Conservation (phyloP, 2,888 invertebrate genomes). For the Hyalella azteca region DNA sequence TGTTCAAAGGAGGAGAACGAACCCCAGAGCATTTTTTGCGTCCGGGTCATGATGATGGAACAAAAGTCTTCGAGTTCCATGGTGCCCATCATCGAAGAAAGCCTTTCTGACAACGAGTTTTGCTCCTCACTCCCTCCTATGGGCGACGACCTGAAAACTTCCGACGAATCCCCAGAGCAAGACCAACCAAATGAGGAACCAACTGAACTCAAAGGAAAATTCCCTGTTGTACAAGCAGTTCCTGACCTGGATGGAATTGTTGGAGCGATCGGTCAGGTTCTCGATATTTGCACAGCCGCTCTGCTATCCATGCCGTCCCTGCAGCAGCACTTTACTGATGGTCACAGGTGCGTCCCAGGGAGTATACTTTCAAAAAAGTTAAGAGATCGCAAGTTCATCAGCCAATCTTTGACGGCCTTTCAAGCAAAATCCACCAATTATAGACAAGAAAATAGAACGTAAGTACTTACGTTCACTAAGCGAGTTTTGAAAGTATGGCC, state of each 20-base stretch:
- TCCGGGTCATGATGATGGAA: background rate
- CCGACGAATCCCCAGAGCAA: background rate
- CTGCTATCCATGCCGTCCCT: background rate
- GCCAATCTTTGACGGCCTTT: too few species aligned
- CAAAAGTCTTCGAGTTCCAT: background rate
- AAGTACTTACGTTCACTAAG: too few species aligned
- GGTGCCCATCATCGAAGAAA: background rate
- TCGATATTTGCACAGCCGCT: background rate
- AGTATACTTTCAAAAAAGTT: too few species aligned
- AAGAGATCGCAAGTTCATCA: too few species aligned
- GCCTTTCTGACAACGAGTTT: background rate
- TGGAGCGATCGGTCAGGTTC: background rate
- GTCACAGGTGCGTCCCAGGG: background rate
- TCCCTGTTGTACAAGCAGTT: background rate
- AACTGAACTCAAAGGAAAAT: background rate
- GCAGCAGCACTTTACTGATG: slow-evolving; percentile 26
- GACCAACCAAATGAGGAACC: background rate
- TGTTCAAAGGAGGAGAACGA: background rate
- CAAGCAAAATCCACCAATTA: too few species aligned
- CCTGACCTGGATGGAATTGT: background rate
- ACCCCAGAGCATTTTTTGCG: background rate
- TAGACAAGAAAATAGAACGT: too few species aligned
- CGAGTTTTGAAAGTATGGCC: too few species aligned
- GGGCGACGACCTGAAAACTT: background rate
- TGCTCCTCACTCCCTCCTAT: background rate